Conservation (phyloP, 2,113 vertebrate genomes). For the Aspidoscelis tigris region DNA sequence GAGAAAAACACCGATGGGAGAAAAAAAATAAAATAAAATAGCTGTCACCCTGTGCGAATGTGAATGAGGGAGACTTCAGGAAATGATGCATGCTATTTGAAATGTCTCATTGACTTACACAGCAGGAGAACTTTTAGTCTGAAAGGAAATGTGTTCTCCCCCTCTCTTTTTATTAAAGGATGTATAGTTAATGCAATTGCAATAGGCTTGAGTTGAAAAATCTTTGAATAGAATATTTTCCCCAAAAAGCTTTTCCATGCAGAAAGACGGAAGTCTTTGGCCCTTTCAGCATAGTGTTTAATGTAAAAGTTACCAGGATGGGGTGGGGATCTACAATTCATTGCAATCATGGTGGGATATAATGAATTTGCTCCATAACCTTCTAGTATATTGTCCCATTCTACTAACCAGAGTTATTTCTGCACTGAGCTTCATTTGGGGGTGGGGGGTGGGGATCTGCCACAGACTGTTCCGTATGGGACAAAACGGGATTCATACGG, state of each 20-base stretch:
- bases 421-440: too few relatives aligned
- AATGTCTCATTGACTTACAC: conserved; percentile 9
- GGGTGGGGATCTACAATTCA: neutral
- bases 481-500: too few relatives aligned
- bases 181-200: neutral
- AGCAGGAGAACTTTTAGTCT: neutral
- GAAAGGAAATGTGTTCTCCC: neutral
- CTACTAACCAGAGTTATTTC: conserved; percentile 3
- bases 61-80: conserved; percentile 22
- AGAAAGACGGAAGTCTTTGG: conserved; percentile 37
- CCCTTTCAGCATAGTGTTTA: conserved; percentile 52
- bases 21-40: neutral
- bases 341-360: conserved; percentile 56
- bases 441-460: too few relatives aligned
- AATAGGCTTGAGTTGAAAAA: conserved; percentile 18
- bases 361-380: conserved; percentile 61
- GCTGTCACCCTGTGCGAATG: conserved; percentile 2
- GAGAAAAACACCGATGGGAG: neutral
- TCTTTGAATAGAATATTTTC: conserved; percentile 25
- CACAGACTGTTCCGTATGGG: too few relatives aligned
- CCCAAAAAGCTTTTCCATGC: conserved; percentile 37
- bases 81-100: conserved; percentile 7
- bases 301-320: conserved; percentile 39
- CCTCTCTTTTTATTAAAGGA: neutral
- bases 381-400: conserved; percentile 52